Conservation (phyloP, 2,797 vertebrate species). For the Xiphorhynchus erythropygius region DNA sequence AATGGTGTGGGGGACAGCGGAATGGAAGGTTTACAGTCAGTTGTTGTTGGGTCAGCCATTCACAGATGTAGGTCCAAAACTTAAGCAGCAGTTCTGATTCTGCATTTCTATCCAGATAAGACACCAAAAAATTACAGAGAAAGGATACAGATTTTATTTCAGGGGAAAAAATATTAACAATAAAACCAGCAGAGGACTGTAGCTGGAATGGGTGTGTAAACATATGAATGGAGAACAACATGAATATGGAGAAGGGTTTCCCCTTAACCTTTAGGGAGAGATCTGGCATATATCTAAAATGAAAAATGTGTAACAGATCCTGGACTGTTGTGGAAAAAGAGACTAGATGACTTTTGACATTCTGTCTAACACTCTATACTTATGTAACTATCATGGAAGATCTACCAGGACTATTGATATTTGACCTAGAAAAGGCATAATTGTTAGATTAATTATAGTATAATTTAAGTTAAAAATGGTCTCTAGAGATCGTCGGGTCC, state of each 20-base stretch:
- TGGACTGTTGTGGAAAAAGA: not conserved
- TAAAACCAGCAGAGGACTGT: not conserved
- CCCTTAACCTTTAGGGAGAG: not conserved
- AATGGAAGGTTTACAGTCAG: too few relatives aligned
- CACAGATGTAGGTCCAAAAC: too few relatives aligned
- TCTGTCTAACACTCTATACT: not conserved
- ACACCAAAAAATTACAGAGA: not conserved
- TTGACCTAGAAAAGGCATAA: not conserved
- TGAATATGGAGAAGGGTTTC: fast-evolving
- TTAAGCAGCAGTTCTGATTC: too few relatives aligned
- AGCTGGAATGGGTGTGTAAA: not conserved
- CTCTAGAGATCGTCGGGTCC: not conserved
- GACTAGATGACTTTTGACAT: not conserved
- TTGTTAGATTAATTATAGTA: not conserved
- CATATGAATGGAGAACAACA: not conserved
- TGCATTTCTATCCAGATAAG: not conserved
- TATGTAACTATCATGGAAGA: not conserved
- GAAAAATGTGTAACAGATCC: not conserved
- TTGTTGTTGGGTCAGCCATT: too few relatives aligned
- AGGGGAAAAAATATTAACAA: not conserved
- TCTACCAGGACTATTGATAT: not conserved
- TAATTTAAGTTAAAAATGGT: not conserved
- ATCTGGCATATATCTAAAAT: not conserved
- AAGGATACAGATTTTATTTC: not conserved
- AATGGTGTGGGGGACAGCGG: too few relatives aligned